Evolutionary conservation across 2,113 vertebrate genomes (phyloP).

Genomic region (Vimba vimba): DNA sequence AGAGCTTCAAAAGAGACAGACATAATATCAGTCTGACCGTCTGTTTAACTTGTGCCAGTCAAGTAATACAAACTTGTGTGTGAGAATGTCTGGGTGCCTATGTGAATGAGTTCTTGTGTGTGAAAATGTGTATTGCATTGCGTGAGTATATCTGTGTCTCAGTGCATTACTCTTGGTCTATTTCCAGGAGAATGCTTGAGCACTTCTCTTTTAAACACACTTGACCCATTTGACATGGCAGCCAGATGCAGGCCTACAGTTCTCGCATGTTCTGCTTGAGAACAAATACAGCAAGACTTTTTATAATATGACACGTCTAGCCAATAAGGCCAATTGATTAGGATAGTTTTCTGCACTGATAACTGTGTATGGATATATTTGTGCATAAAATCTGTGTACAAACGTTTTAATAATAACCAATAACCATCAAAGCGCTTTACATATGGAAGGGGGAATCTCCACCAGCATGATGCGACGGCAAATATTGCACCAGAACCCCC

Average conservation of each 20-base stretch:
- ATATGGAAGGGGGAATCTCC: too few relatives aligned
- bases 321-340: not conserved
- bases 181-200: slow-evolving; percentile 14
- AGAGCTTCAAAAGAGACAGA: slow-evolving; percentile 56
- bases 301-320: not conserved
- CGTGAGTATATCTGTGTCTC: not conserved
- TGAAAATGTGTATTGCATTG: slow-evolving; percentile 15
- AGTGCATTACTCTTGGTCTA: slow-evolving; percentile 9
- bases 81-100: slow-evolving; percentile 30
- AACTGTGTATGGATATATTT: not conserved
- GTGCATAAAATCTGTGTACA: not conserved
- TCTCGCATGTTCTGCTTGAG: not conserved
- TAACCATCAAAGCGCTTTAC: too few relatives aligned
- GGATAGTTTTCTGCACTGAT: not conserved
- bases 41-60: slow-evolving; percentile 49
- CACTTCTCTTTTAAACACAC: slow-evolving; percentile 26
- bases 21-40: slow-evolving; percentile 59
- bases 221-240: slow-evolving; percentile 9
- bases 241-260: not conserved
- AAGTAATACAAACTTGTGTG: slow-evolving; percentile 37
- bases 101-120: slow-evolving; percentile 18
- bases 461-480: too few relatives aligned
- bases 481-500: too few relatives aligned
- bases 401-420: too few relatives aligned
- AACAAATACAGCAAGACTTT: not conserved